Evolutionary conservation across 2,797 vertebrate species (phyloP), one percentile per base, ranked within the genome.

Genomic region (Rachycentron canadum): DNA sequence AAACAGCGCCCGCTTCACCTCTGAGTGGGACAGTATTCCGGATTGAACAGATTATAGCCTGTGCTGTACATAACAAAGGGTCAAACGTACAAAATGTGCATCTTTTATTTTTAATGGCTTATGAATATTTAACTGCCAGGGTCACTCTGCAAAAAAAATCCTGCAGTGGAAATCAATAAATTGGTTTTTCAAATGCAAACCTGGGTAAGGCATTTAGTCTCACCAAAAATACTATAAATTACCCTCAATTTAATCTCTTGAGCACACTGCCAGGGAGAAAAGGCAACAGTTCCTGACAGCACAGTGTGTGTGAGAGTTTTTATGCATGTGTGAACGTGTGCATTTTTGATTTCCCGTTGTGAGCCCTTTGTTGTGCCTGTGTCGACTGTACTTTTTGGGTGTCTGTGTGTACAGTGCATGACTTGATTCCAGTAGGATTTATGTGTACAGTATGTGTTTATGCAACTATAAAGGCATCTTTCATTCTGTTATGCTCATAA

Each of bases 91-190:
- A 92, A 93, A 94, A 95, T 91, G 87, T 93, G 93, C 88, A 89
- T 91, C 86, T 93, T 95, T 94, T 94, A 93, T 88, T 92, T 94
- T 93, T 93, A 95, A 95, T 94, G 92, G 88, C 86, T 93, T 91
- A 92, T 94, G 91, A 93, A 94, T 94, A 93, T 95, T 94, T 92
- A 91, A 94, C 84, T 87, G 85, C 57, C 21, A 21, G 89, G 92
- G 92, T 94, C 87, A 93, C 81, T 84, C 26, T 14, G 69, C 72
- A 75, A 83, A 92, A 89, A 30, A 75, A 85, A 80, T 69, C 78
- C 26, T 66, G 82, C 77, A 81, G 82, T 85, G 81, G 81, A 92
- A 95, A 94, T 93, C 92, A 91, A 94, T 95, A 88, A 87, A 93
- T 93, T 83, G 68, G 12, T 86, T 90, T 91, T 92, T 87, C 86